Evolutionary conservation across 2,797 vertebrate species (phyloP).

Genomic region (Microctenopoma lineatum): DNA sequence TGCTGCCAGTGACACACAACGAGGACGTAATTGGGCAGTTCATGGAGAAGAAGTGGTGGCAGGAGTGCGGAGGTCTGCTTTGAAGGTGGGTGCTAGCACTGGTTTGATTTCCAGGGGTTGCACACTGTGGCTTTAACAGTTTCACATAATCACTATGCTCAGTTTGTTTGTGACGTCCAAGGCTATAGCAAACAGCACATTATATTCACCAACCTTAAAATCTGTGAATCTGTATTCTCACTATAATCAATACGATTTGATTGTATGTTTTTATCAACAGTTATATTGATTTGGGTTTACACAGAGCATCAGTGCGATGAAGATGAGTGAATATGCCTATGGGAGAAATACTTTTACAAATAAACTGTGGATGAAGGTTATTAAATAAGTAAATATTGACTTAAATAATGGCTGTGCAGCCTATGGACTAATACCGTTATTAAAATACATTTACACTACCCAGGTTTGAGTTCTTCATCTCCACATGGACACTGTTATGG

Average conservation of each 20-base stretch:
- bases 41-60: not conserved
- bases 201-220: too few species aligned
- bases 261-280: constrained; percentile 20
- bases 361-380: constrained; percentile 8
- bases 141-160: not conserved
- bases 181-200: too few species aligned
- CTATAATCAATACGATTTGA: not conserved
- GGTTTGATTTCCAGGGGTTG: not conserved
- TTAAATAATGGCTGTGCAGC: constrained; percentile 6
- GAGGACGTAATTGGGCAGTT: not conserved
- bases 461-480: not conserved
- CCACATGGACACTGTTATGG: not conserved
- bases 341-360: constrained; percentile 17
- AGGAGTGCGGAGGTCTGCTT: not conserved
- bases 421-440: not conserved
- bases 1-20: not conserved
- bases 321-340: constrained; percentile 4
- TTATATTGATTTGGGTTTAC: constrained; percentile 31
- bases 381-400: constrained; percentile 25
- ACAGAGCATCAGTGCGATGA: constrained; percentile 8
- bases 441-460: constrained; percentile 5
- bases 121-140: not conserved
- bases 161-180: too few species aligned
- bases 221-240: constrained; percentile 5
- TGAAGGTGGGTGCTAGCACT: not conserved